phyloP scores from a whole-genome alignment of 1,140 invertebrate species.

The Penaeus vannamei region DNA sequence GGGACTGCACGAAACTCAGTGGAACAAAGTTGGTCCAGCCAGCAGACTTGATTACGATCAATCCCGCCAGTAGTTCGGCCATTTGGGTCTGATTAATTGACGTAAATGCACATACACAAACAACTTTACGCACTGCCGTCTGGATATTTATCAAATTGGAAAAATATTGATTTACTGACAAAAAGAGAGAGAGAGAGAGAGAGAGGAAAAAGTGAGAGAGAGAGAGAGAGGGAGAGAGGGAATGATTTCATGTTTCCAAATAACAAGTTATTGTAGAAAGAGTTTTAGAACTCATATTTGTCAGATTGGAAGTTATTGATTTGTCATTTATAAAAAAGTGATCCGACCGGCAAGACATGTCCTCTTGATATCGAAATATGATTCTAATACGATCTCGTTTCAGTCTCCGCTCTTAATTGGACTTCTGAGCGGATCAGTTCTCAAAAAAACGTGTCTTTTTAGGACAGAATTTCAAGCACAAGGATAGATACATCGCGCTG shows the following conservation, averaged over 20 bases:
- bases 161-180: slow-evolving; percentile 62
- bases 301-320: no score
- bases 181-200: neutral
- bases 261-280: no score
- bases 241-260: neutral
- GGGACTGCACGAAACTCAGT: neutral
- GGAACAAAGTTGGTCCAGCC: neutral
- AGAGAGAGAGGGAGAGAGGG: slow-evolving; percentile 11
- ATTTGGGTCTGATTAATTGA: slow-evolving; percentile 64
- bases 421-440: no score
- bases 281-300: no score
- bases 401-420: no score
- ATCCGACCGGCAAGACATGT: no score
- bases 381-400: no score
- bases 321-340: no score
- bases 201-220: neutral
- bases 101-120: slow-evolving; percentile 65
- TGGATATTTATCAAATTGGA: slow-evolving; percentile 64
- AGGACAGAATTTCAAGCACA: no score
- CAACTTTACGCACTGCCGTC: slow-evolving; percentile 63
- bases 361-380: no score
- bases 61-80: slow-evolving; percentile 61
- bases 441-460: no score
- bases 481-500: no score
- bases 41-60: slow-evolving; percentile 64